Conservation (phyloP, 2,888 invertebrate genomes). For the Ametastegia equiseti region DNA sequence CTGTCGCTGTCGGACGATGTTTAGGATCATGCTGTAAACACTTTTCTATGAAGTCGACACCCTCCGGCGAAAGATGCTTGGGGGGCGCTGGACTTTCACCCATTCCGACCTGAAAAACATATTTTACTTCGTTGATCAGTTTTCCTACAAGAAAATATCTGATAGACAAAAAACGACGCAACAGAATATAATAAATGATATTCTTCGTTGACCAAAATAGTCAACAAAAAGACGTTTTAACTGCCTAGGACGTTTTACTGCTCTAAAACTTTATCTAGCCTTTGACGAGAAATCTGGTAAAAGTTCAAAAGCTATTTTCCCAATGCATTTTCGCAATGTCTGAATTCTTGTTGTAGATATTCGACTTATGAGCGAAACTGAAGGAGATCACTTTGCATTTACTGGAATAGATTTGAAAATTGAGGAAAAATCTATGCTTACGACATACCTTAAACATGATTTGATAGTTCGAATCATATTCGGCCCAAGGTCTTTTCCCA, state of each 20-base stretch:
- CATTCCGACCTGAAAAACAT: constrained; percentile 86
- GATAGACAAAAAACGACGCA: background rate
- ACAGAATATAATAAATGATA: too few species aligned
- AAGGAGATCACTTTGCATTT: too few species aligned
- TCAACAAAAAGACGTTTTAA: background rate
- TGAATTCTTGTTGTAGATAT: too few species aligned
- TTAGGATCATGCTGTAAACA: constrained; percentile 92
- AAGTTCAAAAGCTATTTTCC: too few species aligned
- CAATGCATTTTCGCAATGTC: too few species aligned
- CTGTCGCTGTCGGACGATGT: constrained; percentile 83
- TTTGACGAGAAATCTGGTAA: too few species aligned
- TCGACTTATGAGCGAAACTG: background rate
- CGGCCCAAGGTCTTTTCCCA: constrained; percentile 95
- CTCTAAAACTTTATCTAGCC: too few species aligned
- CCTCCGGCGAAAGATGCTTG: constrained; percentile 87
- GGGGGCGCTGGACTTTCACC: constrained; percentile 90
- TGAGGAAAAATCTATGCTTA: background rate
- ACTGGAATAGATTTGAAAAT: too few species aligned
- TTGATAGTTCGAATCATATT: constrained; percentile 95
- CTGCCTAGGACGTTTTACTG: too few species aligned
- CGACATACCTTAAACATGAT: constrained; percentile 86
- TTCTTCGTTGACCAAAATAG: too few species aligned
- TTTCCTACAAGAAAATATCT: background rate
- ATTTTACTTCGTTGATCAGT: background rate
- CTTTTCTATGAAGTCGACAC: constrained; percentile 86